phyloP scores from a whole-genome alignment of 2,113 vertebrate species.

The Tretioscincus oriximinensis region DNA sequence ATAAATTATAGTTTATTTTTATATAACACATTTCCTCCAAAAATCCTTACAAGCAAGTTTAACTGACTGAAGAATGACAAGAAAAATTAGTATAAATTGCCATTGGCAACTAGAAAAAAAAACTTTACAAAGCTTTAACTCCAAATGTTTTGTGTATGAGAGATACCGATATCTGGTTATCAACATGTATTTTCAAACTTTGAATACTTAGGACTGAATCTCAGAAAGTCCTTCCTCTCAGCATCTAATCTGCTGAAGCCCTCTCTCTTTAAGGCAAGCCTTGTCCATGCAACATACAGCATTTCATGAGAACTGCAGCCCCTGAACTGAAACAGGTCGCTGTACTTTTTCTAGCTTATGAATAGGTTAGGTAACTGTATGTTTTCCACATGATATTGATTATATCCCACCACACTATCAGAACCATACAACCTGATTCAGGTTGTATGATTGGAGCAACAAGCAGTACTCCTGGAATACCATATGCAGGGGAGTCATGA shows the following conservation, averaged over 20 bases:
- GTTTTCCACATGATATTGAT: too few species aligned
- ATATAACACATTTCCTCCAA: not conserved
- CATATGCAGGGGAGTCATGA: too few species aligned
- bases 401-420: too few species aligned
- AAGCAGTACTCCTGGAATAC: too few species aligned
- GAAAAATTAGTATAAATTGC: conserved; percentile 15
- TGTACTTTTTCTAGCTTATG: too few species aligned
- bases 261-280: not conserved
- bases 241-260: not conserved
- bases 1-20: conserved; percentile 28
- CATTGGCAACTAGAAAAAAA: not conserved
- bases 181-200: not conserved
- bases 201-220: conserved; percentile 1
- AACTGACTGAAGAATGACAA: not conserved
- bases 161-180: not conserved
- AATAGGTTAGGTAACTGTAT: too few species aligned
- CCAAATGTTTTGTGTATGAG: conserved; percentile 9
- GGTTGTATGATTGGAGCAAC: too few species aligned
- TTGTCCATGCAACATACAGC: too few species aligned
- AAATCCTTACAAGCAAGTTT: conserved; percentile 17
- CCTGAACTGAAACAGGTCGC: too few species aligned
- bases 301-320: too few species aligned
- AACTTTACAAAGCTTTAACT: conserved; percentile 12
- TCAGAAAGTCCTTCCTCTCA: too few species aligned
- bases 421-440: too few species aligned